Percentiles rank a stretch among this genome's conserved stretches.
Conservation (phyloP, 2,797 vertebrate genomes). For the Schizothorax lantsangensis region DNA sequence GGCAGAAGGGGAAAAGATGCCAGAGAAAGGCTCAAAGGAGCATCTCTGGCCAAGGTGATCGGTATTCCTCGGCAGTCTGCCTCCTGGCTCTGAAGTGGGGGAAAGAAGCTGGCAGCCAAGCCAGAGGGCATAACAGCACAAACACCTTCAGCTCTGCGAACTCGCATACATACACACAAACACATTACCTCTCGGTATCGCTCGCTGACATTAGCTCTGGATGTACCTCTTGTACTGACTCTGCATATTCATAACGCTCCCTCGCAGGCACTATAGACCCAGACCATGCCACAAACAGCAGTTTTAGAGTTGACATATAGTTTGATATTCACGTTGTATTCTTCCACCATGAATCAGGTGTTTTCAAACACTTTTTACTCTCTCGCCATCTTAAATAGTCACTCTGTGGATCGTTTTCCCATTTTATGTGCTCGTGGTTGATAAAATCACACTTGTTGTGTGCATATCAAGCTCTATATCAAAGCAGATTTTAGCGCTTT, state of each 20-base stretch:
- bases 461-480: background rate
- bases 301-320: background rate
- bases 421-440: background rate
- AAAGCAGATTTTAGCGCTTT: slow-evolving; percentile 3
- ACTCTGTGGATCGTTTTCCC: background rate
- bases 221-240: slow-evolving; percentile 20
- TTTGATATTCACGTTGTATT: background rate
- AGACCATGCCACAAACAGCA: background rate
- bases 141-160: slow-evolving; percentile 90
- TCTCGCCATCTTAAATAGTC: background rate
- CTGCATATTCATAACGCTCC: slow-evolving; percentile 29
- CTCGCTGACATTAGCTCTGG: slow-evolving; percentile 41
- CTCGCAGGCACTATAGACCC: background rate
- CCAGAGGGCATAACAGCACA: slow-evolving; percentile 99
- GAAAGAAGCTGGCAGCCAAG: slow-evolving; percentile 99
- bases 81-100: slow-evolving; percentile 99
- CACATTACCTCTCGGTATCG: slow-evolving; percentile 58
- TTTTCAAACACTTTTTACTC: background rate
- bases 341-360: background rate
- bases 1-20: slow-evolving; percentile 99
- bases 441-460: slow-evolving; percentile 10
- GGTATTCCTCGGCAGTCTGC: slow-evolving; percentile 99
- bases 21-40: slow-evolving; percentile 99
- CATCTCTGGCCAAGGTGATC: slow-evolving; percentile 99
- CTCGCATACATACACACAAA: slow-evolving; percentile 34